Conservation (phyloP, 2,888 invertebrate genomes). For the Drosophila lacicola region DNA sequence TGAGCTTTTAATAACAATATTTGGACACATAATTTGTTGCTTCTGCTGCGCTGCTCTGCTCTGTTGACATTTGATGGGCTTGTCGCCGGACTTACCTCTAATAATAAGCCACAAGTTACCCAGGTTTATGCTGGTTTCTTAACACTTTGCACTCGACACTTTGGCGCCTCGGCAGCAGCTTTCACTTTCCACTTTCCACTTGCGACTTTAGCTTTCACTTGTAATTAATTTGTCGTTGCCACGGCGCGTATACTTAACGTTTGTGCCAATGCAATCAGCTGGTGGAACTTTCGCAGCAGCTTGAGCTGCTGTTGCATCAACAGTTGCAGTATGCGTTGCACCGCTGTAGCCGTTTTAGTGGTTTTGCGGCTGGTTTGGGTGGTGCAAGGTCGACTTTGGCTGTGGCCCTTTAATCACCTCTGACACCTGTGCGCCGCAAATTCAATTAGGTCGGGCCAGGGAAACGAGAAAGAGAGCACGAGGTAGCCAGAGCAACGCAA, state of each 20-base stretch:
- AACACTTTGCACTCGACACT: slow-evolving; percentile 42
- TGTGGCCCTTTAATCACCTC: background rate
- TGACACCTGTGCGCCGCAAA: slow-evolving; percentile 36
- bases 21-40: slow-evolving; percentile 35
- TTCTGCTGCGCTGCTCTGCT: slow-evolving; percentile 4
- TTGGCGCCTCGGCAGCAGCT: background rate
- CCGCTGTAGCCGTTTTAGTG: slow-evolving; percentile 85
- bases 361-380: slow-evolving; percentile 32
- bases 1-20: slow-evolving; percentile 68
- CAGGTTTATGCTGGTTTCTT: slow-evolving; percentile 73
- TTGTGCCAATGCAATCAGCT: slow-evolving; percentile 76
- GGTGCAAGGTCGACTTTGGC: slow-evolving; percentile 25
- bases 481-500: slow-evolving; percentile 36
- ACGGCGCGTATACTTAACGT: slow-evolving; percentile 71
- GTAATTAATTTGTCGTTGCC: slow-evolving; percentile 8
- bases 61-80: slow-evolving; percentile 1
- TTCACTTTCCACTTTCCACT: slow-evolving; percentile 8
- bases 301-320: slow-evolving; percentile 85
- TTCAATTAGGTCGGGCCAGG: slow-evolving; percentile 59
- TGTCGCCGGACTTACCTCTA: slow-evolving; percentile 74
- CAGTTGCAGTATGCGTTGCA: slow-evolving; percentile 84
- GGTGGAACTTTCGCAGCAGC: slow-evolving; percentile 83
- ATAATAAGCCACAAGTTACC: slow-evolving; percentile 83
- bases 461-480: background rate
- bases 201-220: background rate